A percentile compares a stretch with the other conserved stretches of the same genome.
phyloP scores from a whole-genome alignment of 2,888 invertebrate genomes.

The Athalia cordata region DNA sequence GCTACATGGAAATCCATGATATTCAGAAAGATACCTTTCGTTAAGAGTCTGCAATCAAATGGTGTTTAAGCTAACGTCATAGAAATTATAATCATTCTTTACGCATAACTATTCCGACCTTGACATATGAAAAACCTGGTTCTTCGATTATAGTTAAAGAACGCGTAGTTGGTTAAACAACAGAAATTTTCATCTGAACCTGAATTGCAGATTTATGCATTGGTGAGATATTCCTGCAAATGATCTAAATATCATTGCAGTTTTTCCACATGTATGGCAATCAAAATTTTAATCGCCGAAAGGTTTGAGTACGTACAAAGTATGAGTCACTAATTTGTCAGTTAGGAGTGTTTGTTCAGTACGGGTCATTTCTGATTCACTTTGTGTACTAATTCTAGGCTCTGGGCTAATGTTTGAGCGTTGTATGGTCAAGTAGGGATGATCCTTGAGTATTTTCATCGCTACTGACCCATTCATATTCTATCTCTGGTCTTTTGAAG shows the following conservation, averaged over 20 bases:
- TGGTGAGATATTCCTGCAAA: not conserved
- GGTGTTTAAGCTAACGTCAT: not conserved
- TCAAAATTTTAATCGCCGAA: not conserved
- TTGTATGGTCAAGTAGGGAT: not conserved
- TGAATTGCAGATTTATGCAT: constrained; percentile 1
- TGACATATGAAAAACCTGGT: constrained; percentile 19
- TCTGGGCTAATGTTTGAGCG: constrained; percentile 16
- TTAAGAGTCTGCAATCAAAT: constrained; percentile 4
- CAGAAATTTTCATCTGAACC: not conserved
- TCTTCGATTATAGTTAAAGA: constrained; percentile 5
- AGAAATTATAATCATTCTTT: constrained; percentile 2
- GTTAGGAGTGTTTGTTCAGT: not conserved
- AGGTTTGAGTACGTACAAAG: not conserved
- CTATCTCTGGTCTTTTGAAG: not conserved
- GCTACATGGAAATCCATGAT: too few species aligned
- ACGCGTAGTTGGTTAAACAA: constrained; percentile 3
- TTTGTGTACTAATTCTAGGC: constrained; percentile 18
- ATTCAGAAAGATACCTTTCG: not conserved
- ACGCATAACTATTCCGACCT: not conserved
- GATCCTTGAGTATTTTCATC: not conserved
- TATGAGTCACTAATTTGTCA: not conserved
- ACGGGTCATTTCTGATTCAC: constrained; percentile 5
- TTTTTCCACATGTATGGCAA: not conserved
- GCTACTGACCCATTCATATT: not conserved
- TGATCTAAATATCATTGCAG: not conserved